These are phyloP conservation scores for Gymnorhina tibicen DNA, from an alignment of 2,113 vertebrate genomes.

Conservation along the genomic window DNA sequence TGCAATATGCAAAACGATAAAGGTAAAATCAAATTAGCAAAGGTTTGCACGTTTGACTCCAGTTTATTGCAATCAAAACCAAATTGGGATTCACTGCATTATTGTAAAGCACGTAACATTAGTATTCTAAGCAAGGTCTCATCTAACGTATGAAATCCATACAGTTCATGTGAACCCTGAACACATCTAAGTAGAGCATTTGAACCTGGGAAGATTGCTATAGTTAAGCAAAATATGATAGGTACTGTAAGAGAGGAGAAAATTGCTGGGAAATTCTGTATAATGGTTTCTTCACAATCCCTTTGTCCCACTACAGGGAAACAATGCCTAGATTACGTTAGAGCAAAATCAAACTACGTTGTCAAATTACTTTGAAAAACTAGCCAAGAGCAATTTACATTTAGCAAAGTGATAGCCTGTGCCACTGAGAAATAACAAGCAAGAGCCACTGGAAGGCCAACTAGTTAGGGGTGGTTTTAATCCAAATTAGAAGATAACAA, in stretches of 20 bases:
- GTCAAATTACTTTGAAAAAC: constrained; percentile 41
- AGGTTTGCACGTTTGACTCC: constrained; percentile 38
- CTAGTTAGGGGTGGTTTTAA: background rate
- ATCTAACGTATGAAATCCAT: constrained; percentile 34
- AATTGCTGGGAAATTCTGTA: background rate
- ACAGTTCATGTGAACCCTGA: background rate
- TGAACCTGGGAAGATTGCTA: background rate
- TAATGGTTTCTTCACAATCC: background rate
- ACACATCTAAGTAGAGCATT: background rate
- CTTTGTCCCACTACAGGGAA: background rate
- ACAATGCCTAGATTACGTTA: background rate
- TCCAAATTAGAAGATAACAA: background rate
- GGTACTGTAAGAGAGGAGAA: background rate
- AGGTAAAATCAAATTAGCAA: constrained; percentile 64
- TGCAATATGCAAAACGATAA: constrained; percentile 36
- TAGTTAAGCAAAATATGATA: background rate
- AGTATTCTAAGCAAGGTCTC: constrained; percentile 29
- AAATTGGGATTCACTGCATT: constrained; percentile 24
- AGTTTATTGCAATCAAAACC: constrained; percentile 54
- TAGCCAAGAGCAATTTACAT: constrained; percentile 30
- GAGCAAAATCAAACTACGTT: constrained; percentile 1
- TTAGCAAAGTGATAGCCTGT: background rate
- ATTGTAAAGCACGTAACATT: background rate
- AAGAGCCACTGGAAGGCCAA: background rate
- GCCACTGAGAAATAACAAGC: background rate